Evolutionary conservation across 1,140 invertebrate species (phyloP), one percentile per base, ranked within the genome.

Genomic region (Drosophila sucinea): DNA sequence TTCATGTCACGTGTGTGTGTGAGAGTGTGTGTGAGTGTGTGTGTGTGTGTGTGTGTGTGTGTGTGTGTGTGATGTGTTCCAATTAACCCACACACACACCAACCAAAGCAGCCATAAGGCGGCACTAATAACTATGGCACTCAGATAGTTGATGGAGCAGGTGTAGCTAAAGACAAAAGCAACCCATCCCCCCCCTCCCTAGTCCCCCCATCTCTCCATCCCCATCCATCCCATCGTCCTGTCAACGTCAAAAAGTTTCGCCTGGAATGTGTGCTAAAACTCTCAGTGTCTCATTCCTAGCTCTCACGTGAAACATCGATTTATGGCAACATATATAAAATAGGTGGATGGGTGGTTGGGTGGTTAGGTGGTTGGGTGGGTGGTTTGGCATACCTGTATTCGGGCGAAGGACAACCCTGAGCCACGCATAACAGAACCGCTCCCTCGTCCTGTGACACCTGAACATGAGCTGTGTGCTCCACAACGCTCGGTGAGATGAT

Each of bases 391-490:
- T 70, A 96, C 95, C 95, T 94, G 92, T 96, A 96, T 92, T 95
- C 95, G 17, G 95, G 95, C 32, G 95, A 93, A 56, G 95, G 96
- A 92, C 95, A 96, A 57, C 95, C 95, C 82, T 96, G 95, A 10
- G 95, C 94, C 44, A 96, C 94, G 90, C 95, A 96, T 41, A 96
- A 93, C 67, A 96, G 92, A 35, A 96, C 95, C 17, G 95, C 95
- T 44, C 95, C 95, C 91, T 96, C 95, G 73, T 96, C 96, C 92
- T 96, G 95, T 44, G 94, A 93, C 17, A 95, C 95, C 80, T 95
- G 94, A 29, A 96, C 94, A 63, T 94, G 93, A 30, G 94, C 94
- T 17, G 95, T 95, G 91, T 95, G 94, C 81, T 95, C 95, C 61
- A 96, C 93, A 64, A 96, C 95, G 71, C 94, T 93, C 41, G 95